phyloP scores from a whole-genome alignment of 1,140 invertebrate genomes.

The Scaptomyza pallida region DNA sequence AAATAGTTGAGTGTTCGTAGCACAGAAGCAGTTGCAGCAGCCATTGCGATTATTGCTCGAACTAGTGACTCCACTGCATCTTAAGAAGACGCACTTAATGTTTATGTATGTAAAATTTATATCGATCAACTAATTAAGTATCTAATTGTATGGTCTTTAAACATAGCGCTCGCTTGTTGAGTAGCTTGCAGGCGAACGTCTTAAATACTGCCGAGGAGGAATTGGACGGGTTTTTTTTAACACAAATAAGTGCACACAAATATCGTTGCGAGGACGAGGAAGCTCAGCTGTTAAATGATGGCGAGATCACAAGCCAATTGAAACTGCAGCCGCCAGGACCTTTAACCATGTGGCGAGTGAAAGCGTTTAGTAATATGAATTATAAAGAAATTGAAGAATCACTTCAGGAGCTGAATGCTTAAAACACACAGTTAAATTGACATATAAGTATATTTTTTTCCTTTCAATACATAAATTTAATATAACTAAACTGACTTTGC shows the following conservation, averaged over 20 bases:
- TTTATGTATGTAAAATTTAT: slow-evolving; percentile 29
- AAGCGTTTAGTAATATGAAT: neutral
- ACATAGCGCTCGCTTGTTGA: slow-evolving; percentile 32
- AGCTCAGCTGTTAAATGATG: too few relatives aligned
- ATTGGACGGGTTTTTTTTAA: slow-evolving; percentile 44
- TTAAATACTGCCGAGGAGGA: slow-evolving; percentile 18
- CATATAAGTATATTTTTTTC: too few relatives aligned
- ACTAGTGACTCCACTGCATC: slow-evolving; percentile 32
- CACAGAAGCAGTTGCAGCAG: neutral
- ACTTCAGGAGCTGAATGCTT: neutral
- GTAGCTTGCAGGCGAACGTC: slow-evolving; percentile 3
- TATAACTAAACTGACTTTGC: neutral
- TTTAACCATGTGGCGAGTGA: slow-evolving; percentile 35
- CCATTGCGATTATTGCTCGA: slow-evolving; percentile 31
- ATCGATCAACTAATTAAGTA: neutral
- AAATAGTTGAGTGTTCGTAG: slow-evolving; percentile 24
- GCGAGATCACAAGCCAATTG: slow-evolving; percentile 1
- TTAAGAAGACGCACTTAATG: slow-evolving; percentile 33
- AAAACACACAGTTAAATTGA: neutral
- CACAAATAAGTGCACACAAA: slow-evolving; percentile 44
- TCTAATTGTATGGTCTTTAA: neutral
- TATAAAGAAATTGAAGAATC: neutral
- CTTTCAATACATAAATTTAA: neutral
- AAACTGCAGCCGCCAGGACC: slow-evolving; percentile 39
- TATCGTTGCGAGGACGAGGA: slow-evolving; percentile 39